Conservation (phyloP, 2,797 vertebrate genomes). For the Acanthornis magna region DNA sequence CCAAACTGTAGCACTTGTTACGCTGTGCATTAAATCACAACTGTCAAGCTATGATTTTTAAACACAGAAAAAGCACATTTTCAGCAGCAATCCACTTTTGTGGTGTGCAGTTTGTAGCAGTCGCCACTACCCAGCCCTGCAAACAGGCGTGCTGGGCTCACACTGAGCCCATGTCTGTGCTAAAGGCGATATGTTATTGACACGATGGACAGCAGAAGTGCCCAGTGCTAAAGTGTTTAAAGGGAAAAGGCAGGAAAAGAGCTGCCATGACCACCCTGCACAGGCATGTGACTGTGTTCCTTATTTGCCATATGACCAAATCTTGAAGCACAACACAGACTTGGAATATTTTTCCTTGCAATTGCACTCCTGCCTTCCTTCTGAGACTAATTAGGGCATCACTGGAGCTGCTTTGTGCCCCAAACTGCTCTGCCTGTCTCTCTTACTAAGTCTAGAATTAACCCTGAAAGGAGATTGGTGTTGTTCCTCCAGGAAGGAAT, state of each 20-base stretch:
- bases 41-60: background rate
- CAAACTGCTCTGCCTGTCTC: background rate
- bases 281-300: accelerated
- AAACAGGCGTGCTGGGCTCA: background rate
- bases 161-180: background rate
- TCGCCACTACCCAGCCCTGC: background rate
- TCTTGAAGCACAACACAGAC: background rate
- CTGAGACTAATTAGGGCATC: background rate
- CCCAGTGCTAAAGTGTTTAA: background rate
- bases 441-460: background rate
- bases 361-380: background rate
- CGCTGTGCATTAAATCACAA: background rate
- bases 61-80: background rate
- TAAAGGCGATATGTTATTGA: accelerated
- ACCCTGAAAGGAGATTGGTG: background rate
- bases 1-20: background rate
- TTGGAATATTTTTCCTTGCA: background rate
- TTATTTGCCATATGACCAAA: background rate
- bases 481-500: background rate
- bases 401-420: background rate
- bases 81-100: background rate
- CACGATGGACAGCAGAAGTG: background rate
- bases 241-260: background rate
- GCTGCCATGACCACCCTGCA: background rate
- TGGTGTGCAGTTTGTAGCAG: background rate